These are phyloP conservation scores for Cinara cedri DNA, from an alignment of 2,888 invertebrate genomes.

Conservation along the genomic window DNA sequence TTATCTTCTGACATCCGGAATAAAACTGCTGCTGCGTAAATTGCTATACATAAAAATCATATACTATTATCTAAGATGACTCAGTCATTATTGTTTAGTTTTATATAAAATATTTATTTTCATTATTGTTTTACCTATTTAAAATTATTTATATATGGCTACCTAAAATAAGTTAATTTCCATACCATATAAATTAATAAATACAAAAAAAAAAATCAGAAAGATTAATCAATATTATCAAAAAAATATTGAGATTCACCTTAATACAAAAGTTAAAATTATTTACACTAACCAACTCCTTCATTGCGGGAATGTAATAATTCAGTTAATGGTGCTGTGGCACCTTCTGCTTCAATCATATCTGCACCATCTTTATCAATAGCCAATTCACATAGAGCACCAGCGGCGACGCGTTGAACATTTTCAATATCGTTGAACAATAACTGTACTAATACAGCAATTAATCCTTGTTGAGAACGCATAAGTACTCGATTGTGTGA, in stretches of 20 bases:
- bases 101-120: too few relatives aligned
- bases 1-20: constrained; percentile 99
- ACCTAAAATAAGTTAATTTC: too few relatives aligned
- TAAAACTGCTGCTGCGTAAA: constrained; percentile 95
- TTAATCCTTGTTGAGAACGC: constrained; percentile 87
- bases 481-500: constrained; percentile 91
- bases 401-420: constrained; percentile 95
- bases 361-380: constrained; percentile 97
- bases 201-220: not conserved
- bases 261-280: too few relatives aligned
- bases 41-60: constrained; percentile 71
- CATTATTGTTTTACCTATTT: too few relatives aligned
- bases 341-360: constrained; percentile 96
- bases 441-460: constrained; percentile 94
- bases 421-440: constrained; percentile 97
- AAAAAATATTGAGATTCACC: too few relatives aligned
- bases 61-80: too few relatives aligned
- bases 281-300: constrained; percentile 73
- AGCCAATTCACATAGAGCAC: constrained; percentile 94
- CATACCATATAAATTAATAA: too few relatives aligned
- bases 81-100: too few relatives aligned
- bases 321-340: constrained; percentile 93
- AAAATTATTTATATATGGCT: too few relatives aligned
- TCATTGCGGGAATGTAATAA: constrained; percentile 95
- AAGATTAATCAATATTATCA: too few relatives aligned